Base-by-base conservation (phyloP, 2,113 vertebrate species). In the Oncorhynchus kisutch region DNA sequence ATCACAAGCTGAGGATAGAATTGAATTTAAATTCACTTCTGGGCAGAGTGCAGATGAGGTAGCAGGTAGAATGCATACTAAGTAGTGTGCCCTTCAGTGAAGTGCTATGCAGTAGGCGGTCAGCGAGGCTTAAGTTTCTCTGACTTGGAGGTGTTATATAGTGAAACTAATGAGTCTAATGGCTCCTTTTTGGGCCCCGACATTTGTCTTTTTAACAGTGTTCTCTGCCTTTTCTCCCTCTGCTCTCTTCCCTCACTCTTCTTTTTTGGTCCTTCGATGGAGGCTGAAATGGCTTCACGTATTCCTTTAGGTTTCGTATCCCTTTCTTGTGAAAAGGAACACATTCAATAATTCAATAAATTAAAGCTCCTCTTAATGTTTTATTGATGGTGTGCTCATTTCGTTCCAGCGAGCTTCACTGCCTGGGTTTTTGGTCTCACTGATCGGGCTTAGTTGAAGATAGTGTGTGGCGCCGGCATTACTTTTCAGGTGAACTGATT, bases 341-440 rank as follows among this genome's bases (percentile, higher is more conserved):
- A 22, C 66, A 78, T 82, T 91, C 18, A 86, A 87, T 91, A 82
- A 90, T 91, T 76, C 79, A 89, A 88, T 78, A 78, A 90, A 88
- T 85, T 81, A 85, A 91, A 90, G 79, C 82, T n/a, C 74, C 81
- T 62, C 77, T 82, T 79, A 70, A 90, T 91, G 85, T 91, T 90
- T 93, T 81, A 90, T 89, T 80, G 86, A 88, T 85, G 84, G 59
- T 12, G 71, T 45, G 3, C 73, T 77, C 66, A 7, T 70, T 76
- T 74, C 16, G 49, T 76, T 72, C 24, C n/a, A n/a, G 65, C 67
- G 7, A 18, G 62, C 51, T 4, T 29, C n/a, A 73, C 11, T 67
- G 51, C 51, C 14, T 39, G 27, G 65, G 25, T 31, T 20, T 22
- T 0, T 27, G 25, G 66, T 77, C 62, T 22, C 2, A 5, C 73